phyloP scores from a whole-genome alignment of 2,888 invertebrate genomes.

The Ashinkailepas kermadecensis region DNA sequence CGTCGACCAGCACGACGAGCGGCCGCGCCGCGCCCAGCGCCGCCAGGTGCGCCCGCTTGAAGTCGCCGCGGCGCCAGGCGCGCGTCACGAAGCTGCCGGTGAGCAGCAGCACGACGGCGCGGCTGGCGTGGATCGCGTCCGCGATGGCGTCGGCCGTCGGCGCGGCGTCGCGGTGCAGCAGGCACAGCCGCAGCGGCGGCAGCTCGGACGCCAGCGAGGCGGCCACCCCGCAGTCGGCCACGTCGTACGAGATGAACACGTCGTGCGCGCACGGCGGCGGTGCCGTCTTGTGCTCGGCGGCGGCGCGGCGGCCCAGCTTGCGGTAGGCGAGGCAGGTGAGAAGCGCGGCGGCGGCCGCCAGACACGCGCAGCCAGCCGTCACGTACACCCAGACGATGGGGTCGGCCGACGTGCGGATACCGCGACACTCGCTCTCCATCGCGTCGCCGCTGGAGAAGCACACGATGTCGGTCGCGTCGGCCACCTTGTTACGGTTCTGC shows the following conservation, averaged over 20 bases:
- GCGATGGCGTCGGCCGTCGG: slow-evolving; percentile 66
- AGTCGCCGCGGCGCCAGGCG: slow-evolving; percentile 26
- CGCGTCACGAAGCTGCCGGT: slow-evolving; percentile 34
- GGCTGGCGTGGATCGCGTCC: slow-evolving; percentile 72
- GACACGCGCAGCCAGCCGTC: neutral
- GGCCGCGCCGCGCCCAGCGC: slow-evolving; percentile 8
- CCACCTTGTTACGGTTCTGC: slow-evolving; percentile 50
- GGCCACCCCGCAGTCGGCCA: slow-evolving; percentile 48
- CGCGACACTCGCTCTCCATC: slow-evolving; percentile 8
- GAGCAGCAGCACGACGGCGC: slow-evolving; percentile 34
- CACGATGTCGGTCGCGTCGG: slow-evolving; percentile 44
- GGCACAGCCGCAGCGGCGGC: slow-evolving; percentile 67
- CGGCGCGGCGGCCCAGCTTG: neutral
- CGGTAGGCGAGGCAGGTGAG: neutral
- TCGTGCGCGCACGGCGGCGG: neutral
- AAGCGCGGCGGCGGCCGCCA: neutral
- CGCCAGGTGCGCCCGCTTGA: neutral
- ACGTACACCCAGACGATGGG: slow-evolving; percentile 1
- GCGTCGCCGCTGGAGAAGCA: slow-evolving; percentile 4
- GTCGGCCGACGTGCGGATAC: neutral
- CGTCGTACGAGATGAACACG: slow-evolving; percentile 54
- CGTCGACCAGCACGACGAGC: neutral
- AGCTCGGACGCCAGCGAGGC: slow-evolving; percentile 69
- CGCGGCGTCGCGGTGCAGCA: slow-evolving; percentile 59
- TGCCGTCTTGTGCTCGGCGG: neutral